Conservation (phyloP, 2,797 vertebrate genomes). For the Pitangus sulphuratus region DNA sequence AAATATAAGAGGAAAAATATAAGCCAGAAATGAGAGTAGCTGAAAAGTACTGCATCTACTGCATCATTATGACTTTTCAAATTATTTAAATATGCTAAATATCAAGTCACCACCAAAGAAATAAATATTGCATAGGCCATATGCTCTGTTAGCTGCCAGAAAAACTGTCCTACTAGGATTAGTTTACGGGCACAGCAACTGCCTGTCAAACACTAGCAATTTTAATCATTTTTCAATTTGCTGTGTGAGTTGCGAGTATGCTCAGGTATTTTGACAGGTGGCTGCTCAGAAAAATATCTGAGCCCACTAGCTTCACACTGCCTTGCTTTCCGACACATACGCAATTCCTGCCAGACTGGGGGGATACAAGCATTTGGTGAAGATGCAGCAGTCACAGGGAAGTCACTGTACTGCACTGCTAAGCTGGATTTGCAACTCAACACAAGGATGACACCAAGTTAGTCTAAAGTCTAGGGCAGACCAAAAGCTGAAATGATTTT, state of each 20-base stretch:
- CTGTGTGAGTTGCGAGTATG: neutral
- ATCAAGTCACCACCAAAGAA: conserved; percentile 67
- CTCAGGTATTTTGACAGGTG: conserved; percentile 48
- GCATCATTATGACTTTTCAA: conserved; percentile 46
- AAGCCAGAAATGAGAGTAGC: conserved; percentile 43
- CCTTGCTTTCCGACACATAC: neutral
- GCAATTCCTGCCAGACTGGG: neutral
- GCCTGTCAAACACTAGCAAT: conserved; percentile 30
- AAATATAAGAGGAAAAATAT: conserved; percentile 59
- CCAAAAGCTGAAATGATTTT: neutral
- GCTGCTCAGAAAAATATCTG: neutral
- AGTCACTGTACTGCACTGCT: neutral
- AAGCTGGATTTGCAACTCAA: neutral
- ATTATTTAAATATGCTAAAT: conserved; percentile 62
- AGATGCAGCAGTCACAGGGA: neutral
- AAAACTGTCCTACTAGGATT: conserved; percentile 66
- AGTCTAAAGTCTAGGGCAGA: neutral
- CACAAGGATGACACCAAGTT: neutral
- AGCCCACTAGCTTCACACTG: neutral
- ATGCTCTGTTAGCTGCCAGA: conserved; percentile 73
- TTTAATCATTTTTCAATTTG: conserved; percentile 58
- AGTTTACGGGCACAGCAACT: conserved; percentile 40
- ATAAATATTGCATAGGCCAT: conserved; percentile 76
- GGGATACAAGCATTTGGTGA: neutral
- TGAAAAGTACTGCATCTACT: conserved; percentile 22